A percentile compares a stretch with the other conserved stretches of the same genome.
Conservation (phyloP, 2,888 invertebrate species). For the Mellilla xanthometata region DNA sequence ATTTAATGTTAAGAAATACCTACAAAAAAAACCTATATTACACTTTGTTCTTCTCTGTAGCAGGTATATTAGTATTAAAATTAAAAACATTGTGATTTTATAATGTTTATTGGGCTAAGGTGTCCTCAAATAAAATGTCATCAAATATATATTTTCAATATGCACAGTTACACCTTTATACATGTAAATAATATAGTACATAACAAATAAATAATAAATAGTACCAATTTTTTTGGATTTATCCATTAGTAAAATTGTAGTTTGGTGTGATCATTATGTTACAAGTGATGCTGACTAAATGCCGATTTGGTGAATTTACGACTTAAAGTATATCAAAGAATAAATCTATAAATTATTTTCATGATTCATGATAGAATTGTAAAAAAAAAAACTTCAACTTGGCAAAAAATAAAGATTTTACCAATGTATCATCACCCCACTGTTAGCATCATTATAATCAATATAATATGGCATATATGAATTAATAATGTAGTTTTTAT, state of each 20-base stretch:
- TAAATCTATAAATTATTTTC: constrained; percentile 55
- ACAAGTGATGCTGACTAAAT: constrained; percentile 76
- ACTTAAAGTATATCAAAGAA: constrained; percentile 50
- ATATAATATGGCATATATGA: constrained; percentile 80
- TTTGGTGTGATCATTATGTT: constrained; percentile 74
- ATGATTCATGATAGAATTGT: constrained; percentile 52
- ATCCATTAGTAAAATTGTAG: constrained; percentile 73
- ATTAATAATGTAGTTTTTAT: constrained; percentile 69
- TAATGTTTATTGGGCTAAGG: constrained; percentile 73
- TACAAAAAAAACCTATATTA: too few relatives aligned
- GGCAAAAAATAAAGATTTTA: constrained; percentile 60
- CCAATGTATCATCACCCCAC: constrained; percentile 69
- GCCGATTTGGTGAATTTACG: constrained; percentile 57
- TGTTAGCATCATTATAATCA: constrained; percentile 73
- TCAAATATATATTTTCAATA: constrained; percentile 81
- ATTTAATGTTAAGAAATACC: too few relatives aligned
- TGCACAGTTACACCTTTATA: constrained; percentile 82
- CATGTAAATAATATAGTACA: constrained; percentile 82
- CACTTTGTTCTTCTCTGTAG: too few relatives aligned
- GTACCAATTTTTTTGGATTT: constrained; percentile 74
- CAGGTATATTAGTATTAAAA: not conserved
- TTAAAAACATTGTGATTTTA: constrained; percentile 38
- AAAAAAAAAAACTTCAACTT: constrained; percentile 52
- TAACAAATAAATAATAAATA: constrained; percentile 82
- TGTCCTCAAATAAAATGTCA: constrained; percentile 77